Conservation (phyloP, 1,140 invertebrate genomes). For the Cyclargus thomasi region DNA sequence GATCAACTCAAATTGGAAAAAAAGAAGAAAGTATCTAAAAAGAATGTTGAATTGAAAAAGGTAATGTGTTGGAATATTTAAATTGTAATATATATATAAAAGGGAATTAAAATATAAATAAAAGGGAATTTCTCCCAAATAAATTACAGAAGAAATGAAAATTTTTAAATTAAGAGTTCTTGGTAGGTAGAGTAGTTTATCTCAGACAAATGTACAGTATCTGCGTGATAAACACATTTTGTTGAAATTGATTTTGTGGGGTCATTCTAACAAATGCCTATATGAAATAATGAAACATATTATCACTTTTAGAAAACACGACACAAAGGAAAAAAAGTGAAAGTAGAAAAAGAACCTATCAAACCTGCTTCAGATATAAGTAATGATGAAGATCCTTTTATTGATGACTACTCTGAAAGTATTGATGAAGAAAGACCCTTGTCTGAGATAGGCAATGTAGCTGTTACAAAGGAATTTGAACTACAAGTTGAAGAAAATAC, state of each 20-base stretch:
- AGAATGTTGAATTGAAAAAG: constrained; percentile 35
- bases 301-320: not conserved
- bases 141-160: too few species aligned
- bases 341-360: not conserved
- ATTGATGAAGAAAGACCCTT: not conserved
- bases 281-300: not conserved
- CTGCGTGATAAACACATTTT: too few species aligned
- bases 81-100: too few species aligned
- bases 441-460: not conserved
- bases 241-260: too few species aligned
- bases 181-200: too few species aligned
- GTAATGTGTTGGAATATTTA: not conserved
- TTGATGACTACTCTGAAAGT: not conserved
- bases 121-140: too few species aligned
- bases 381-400: not conserved
- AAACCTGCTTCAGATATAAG: not conserved
- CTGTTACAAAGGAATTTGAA: not conserved
- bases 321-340: not conserved
- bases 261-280: too few species aligned
- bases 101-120: too few species aligned
- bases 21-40: constrained; percentile 21
- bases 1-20: constrained; percentile 34
- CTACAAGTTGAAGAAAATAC: not conserved
- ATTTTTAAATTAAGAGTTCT: too few species aligned
- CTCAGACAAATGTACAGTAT: too few species aligned